Evolutionary conservation across 2,797 vertebrate genomes (phyloP), one percentile per base, ranked within the genome.

Genomic region (Urophycis tenuis): DNA sequence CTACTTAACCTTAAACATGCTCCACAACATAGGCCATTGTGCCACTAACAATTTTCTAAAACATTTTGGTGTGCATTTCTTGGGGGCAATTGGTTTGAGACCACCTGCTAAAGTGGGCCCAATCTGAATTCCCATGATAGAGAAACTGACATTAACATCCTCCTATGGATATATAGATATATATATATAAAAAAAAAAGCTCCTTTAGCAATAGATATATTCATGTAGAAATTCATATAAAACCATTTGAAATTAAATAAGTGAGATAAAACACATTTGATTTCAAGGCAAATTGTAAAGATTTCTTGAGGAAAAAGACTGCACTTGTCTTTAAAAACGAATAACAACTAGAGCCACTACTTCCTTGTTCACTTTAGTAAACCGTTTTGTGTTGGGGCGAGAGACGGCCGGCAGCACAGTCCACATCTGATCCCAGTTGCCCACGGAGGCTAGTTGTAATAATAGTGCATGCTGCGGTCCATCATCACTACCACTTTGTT

Each of bases 161-260:
- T 60, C 53, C 53, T 25, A n/a, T 19, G 22, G 53, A 60, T 8
- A 60, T 29, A 67, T 64, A 25, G 5, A 64, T 64, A 64, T 32
- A 70, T 31, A 70, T 84, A 71, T 22, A 76, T 39, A 70, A 80
- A 84, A 78, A 86, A 87, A 81, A 89, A 89, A 88, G 83, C 67
- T 85, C 79, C 88, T 87, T 87, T 78, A 88, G 83, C 88, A 89
- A 89, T 78, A 89, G 53, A 83, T 87, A 82, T 84, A 87, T 85
- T 90, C 87, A 86, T 88, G 92, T 92, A 92, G 22, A 93, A 93
- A 94, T 88, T 87, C 87, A 93, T 93, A 93, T 83, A 92, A 94
- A 93, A 92, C 79, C 86, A 88, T 80, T 87, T 85, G 79, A 88
- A 92, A 90, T 91, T 87, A 92, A 91, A 91, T 91, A 91, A 80